phyloP scores from a whole-genome alignment of 2,113 vertebrate species.

The Xiphias gladius region DNA sequence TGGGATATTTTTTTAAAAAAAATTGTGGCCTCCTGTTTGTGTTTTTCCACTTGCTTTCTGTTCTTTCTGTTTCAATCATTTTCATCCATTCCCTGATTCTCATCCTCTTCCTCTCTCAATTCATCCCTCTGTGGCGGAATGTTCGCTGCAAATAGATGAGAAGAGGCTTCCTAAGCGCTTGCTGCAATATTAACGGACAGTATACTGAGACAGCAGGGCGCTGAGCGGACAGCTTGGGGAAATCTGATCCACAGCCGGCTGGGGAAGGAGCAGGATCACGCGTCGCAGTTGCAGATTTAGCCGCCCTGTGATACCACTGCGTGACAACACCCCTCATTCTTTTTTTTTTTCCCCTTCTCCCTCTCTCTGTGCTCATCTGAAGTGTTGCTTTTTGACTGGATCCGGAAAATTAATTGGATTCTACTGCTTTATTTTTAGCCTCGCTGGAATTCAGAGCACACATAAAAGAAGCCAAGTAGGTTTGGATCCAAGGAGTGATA shows the following conservation, averaged over 20 bases:
- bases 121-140: conserved; percentile 77
- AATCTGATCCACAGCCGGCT: conserved; percentile 73
- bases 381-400: conserved; percentile 52
- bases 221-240: conserved; percentile 76
- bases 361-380: conserved; percentile 29
- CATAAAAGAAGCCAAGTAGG: conserved; percentile 43
- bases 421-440: conserved; percentile 45
- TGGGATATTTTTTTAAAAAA: conserved; percentile 57
- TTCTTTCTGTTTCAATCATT: conserved; percentile 38
- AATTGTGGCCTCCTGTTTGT: conserved; percentile 26
- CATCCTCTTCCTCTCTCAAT: conserved; percentile 28
- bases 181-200: conserved; percentile 76
- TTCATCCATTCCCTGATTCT: conserved; percentile 18
- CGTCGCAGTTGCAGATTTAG: conserved; percentile 75
- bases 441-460: conserved; percentile 45
- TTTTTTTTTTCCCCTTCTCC: conserved; percentile 1
- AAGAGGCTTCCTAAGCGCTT: conserved; percentile 64
- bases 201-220: conserved; percentile 58
- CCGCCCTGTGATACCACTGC: conserved; percentile 72
- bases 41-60: conserved; percentile 24
- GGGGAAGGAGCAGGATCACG: conserved; percentile 73
- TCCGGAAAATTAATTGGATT: conserved; percentile 53
- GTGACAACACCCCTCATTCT: conserved; percentile 75
- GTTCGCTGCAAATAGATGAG: conserved; percentile 76
- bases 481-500: conserved; percentile 15